Evolutionary conservation across 2,113 vertebrate species (phyloP).

Genomic region (Sebastes fasciatus): DNA sequence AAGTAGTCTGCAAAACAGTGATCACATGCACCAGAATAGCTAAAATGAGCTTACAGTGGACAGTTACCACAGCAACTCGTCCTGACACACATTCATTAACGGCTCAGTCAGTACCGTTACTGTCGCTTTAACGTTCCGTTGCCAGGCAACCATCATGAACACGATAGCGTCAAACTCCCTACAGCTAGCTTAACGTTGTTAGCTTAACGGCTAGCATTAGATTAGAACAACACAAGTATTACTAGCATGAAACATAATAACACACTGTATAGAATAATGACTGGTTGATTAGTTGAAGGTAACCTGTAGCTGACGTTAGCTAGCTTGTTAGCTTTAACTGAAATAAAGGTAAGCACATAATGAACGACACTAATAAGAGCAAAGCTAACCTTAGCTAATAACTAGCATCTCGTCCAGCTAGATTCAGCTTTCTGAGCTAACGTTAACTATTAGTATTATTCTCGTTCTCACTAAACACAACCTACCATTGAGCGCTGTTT

Average conservation of each 20-base stretch:
- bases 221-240: background rate
- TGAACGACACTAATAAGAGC: background rate
- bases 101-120: background rate
- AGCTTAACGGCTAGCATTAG: background rate
- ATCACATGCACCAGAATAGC: background rate
- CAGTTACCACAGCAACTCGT: too few species aligned
- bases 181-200: background rate
- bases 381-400: slow-evolving; percentile 6
- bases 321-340: slow-evolving; percentile 29
- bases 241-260: background rate
- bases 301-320: background rate
- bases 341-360: background rate
- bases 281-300: background rate
- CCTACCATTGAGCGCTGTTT: slow-evolving; percentile 8
- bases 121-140: slow-evolving; percentile 68
- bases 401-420: background rate
- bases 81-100: too few species aligned
- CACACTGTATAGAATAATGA: accelerated
- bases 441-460: accelerated
- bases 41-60: background rate
- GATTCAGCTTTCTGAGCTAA: too few species aligned
- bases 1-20: background rate
- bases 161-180: slow-evolving; percentile 30
- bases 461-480: background rate
- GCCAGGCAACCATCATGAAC: slow-evolving; percentile 62